A percentile compares a stretch with the other conserved stretches of the same genome.
phyloP scores from a whole-genome alignment of 2,113 vertebrate species.

The Zosterops hypoxanthus region DNA sequence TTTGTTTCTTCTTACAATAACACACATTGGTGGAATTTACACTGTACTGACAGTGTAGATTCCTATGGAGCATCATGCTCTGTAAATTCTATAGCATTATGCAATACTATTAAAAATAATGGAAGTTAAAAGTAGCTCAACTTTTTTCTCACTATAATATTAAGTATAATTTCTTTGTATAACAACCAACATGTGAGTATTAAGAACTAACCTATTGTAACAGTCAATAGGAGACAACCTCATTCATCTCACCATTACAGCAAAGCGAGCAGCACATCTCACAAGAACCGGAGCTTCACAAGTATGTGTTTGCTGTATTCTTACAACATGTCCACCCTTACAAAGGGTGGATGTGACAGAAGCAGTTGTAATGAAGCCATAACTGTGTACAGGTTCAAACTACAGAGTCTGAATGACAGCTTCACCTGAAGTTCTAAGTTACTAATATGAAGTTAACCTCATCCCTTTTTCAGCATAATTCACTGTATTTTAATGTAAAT shows the following conservation, averaged over 20 bases:
- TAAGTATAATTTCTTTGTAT: neutral
- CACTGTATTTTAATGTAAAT: neutral
- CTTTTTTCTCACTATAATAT: neutral
- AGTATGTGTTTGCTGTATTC: neutral
- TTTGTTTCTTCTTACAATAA: neutral
- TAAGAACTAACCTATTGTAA: neutral
- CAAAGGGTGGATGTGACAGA: neutral
- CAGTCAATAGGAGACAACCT: neutral
- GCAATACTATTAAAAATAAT: neutral
- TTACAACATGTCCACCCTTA: neutral
- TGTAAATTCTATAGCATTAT: neutral
- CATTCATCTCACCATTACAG: neutral
- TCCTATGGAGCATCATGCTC: neutral
- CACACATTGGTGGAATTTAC: neutral
- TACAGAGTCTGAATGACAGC: neutral
- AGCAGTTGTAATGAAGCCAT: neutral
- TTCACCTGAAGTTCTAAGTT: neutral
- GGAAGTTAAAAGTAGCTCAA: neutral
- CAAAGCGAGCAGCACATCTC: neutral
- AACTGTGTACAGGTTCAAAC: neutral
- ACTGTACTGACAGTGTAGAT: neutral
- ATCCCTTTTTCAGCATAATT: neutral
- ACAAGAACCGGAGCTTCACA: neutral
- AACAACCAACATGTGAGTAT: rapidly evolving
- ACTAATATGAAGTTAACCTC: neutral